phyloP scores from a whole-genome alignment of 2,113 vertebrate genomes.

The Cephalopterus ornatus region DNA sequence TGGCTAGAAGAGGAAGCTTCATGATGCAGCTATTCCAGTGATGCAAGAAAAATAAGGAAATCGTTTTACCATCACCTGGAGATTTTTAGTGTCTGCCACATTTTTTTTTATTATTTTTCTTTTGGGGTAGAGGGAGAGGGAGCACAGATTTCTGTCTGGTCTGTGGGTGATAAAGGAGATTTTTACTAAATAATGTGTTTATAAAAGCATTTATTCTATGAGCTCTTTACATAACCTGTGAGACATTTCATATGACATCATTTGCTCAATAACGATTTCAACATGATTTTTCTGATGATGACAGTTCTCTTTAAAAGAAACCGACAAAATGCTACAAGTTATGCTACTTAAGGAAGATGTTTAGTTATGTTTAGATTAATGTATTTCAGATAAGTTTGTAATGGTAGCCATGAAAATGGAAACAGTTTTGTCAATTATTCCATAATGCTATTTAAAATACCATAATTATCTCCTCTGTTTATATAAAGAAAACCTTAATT shows the following conservation, averaged over 20 bases:
- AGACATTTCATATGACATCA: background rate
- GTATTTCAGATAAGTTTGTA: background rate
- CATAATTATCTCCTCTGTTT: background rate
- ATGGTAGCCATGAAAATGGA: background rate
- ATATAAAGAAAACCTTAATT: background rate
- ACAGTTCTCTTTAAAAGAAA: background rate
- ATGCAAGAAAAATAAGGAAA: background rate
- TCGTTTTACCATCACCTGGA: background rate
- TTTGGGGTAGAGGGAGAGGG: background rate
- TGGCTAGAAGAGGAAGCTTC: background rate
- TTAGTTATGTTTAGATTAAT: background rate
- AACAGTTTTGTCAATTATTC: background rate
- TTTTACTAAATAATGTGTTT: background rate
- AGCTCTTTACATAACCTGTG: background rate
- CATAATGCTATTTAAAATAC: background rate
- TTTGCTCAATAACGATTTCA: background rate
- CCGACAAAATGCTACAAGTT: background rate
- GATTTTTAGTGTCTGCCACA: background rate
- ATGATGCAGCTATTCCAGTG: fast-evolving
- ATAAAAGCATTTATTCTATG: background rate
- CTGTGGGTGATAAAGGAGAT: background rate
- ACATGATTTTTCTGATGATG: background rate
- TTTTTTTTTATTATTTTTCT: background rate
- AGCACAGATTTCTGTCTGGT: fast-evolving
- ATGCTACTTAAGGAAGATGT: background rate